Conservation (phyloP, 2,888 invertebrate genomes). For the Spatulosminthurus flaviceps region DNA sequence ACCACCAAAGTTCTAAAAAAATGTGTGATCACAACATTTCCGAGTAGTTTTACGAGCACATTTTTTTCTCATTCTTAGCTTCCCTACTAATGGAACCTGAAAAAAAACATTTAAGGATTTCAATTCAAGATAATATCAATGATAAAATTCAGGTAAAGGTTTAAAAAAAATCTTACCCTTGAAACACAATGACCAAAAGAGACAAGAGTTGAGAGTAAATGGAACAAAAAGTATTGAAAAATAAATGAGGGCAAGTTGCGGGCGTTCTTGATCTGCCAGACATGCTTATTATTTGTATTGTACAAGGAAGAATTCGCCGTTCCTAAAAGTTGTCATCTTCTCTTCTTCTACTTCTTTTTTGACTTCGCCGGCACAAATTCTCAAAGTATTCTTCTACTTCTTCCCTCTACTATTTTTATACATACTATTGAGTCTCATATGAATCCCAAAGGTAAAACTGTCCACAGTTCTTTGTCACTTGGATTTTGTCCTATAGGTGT, state of each 20-base stretch:
- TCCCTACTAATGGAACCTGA: background rate
- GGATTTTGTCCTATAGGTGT: background rate
- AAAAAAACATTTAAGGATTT: background rate
- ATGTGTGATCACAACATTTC: background rate
- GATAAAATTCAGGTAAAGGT: background rate
- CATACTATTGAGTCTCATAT: background rate
- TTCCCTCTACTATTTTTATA: background rate
- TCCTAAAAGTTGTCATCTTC: background rate
- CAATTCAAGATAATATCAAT: background rate
- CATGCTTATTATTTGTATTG: constrained; percentile 11
- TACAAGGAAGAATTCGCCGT: constrained; percentile 19
- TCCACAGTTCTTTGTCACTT: background rate
- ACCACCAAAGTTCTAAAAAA: background rate
- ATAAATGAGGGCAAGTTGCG: constrained; percentile 33
- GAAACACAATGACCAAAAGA: constrained; percentile 18
- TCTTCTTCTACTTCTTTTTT: no score
- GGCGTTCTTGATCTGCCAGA: constrained; percentile 36
- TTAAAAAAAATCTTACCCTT: background rate
- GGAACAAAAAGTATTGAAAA: constrained; percentile 18
- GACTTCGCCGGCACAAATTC: background rate
- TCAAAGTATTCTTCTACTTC: constrained; percentile 15
- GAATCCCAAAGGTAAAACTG: background rate
- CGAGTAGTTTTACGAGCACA: background rate
- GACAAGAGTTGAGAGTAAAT: constrained; percentile 8
- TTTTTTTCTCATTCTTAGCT: no score